Evolutionary conservation across 2,888 invertebrate species (phyloP), one percentile per base, ranked within the genome.

Genomic region (Leptinotarsa tumamoca): DNA sequence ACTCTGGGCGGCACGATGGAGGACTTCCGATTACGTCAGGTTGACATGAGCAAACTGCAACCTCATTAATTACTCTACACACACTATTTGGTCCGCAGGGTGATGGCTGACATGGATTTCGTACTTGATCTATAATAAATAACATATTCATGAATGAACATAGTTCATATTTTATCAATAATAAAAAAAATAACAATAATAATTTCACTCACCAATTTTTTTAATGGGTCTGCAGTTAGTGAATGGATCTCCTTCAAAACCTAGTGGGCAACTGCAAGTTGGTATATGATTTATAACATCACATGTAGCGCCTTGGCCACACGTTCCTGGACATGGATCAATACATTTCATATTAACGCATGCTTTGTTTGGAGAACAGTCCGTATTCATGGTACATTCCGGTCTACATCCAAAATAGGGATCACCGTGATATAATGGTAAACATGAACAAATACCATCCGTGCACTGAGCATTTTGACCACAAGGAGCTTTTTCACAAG

Each of bases 221-320:
- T 82, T 82, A 27, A 69, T 51, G 7, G 82, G 83, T 80, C 89
- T 87, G 83, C 92, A 92, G 71, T 87, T 87, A 63, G 90, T 91
- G 85, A 95, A 94, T 3, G 95, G 94, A 90, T 95, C 94, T n/a
- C 95, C 95, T 17, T 94, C 94, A 83, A 91, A 93, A 71, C 92
- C 91, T 18, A 91, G 88, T 78, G 92, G 91, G 85, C 96, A 96
- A 23, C 93, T 92, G 86, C 96, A 96, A 80, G 95, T 92, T 2
- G 96, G 96, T 85, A 94, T 95, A 85, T 96, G 96, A 83, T 94
- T 94, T 78, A 94, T 92, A 27, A 95, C 95, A 87, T 93, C 92
- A 82, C 96, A 96, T 73, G 92, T 91, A 14, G 96, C 94, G 84
- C 93, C 94, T 80, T 93, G 91, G 21, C 95, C 96, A 84, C 96